phyloP scores from a whole-genome alignment of 1,140 invertebrate species.

The Diploscapter pachys region DNA sequence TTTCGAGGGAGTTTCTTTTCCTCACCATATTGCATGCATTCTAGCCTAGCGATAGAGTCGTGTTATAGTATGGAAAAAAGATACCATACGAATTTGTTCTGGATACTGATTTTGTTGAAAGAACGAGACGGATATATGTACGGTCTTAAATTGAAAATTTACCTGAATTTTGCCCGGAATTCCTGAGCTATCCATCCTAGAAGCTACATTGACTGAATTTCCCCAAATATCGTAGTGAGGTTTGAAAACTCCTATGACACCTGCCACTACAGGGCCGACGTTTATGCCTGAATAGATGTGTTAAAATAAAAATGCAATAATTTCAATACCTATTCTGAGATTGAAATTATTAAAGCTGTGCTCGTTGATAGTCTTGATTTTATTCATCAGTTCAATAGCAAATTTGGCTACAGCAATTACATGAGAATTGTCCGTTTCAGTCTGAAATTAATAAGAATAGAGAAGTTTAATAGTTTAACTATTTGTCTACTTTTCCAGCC shows the following conservation, averaged over 20 bases:
- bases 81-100: too few relatives aligned
- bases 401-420: constrained; percentile 82
- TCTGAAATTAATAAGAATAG: constrained; percentile 9
- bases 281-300: constrained; percentile 50
- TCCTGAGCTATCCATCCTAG: constrained; percentile 91
- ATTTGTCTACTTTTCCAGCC: constrained; percentile 39
- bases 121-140: too few relatives aligned
- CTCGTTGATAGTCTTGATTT: constrained; percentile 61
- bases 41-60: too few relatives aligned
- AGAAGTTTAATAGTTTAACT: neutral
- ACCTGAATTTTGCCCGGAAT: constrained; percentile 85
- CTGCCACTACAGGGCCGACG: constrained; percentile 62
- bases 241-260: constrained; percentile 91
- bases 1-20: too few relatives aligned
- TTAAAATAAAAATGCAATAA: constrained; percentile 41
- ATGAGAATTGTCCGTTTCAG: constrained; percentile 31
- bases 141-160: neutral
- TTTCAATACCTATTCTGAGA: constrained; percentile 45
- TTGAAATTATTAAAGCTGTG: constrained; percentile 95
- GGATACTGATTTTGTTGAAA: too few relatives aligned
- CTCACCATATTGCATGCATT: too few relatives aligned
- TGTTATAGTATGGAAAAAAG: too few relatives aligned
- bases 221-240: constrained; percentile 98
- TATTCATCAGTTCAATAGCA: constrained; percentile 74
- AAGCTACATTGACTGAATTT: constrained; percentile 87